Evolutionary conservation across 37 sponge, comb jelly and placozoan species (phyloP).

Genomic region (Agelas oroides): DNA sequence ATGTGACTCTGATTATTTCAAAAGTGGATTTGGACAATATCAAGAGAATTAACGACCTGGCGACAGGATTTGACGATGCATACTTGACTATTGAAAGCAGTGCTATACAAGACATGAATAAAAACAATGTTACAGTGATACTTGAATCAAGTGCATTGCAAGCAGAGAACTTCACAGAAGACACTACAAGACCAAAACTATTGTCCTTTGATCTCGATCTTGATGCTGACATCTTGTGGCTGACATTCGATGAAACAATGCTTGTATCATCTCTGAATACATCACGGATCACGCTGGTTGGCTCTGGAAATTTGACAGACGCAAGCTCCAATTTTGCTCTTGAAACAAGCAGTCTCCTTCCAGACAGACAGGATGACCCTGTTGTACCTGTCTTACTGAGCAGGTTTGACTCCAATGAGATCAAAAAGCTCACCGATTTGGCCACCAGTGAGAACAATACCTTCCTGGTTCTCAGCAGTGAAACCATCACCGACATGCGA

Average conservation of each 20-base stretch:
- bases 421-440: slow-evolving; percentile 75
- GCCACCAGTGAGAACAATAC: slow-evolving; percentile 73
- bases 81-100: slow-evolving; percentile 35
- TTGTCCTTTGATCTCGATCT: slow-evolving; percentile 75
- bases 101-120: slow-evolving; percentile 79
- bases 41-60: slow-evolving; percentile 77
- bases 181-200: slow-evolving; percentile 69
- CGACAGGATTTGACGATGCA: slow-evolving; percentile 62
- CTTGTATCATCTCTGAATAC: slow-evolving; percentile 45
- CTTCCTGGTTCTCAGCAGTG: slow-evolving; percentile 53
- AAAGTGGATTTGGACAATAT: slow-evolving; percentile 77
- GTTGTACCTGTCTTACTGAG: slow-evolving; percentile 67
- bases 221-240: slow-evolving; percentile 65
- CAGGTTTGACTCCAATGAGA: slow-evolving; percentile 78
- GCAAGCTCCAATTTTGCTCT: slow-evolving; percentile 40
- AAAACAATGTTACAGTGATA: slow-evolving; percentile 61
- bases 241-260: slow-evolving; percentile 86
- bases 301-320: not conserved
- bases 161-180: slow-evolving; percentile 67
- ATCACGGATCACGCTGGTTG: slow-evolving; percentile 48
- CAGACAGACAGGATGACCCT: slow-evolving; percentile 68
- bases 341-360: slow-evolving; percentile 35
- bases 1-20: slow-evolving; percentile 50
- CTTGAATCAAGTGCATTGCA: slow-evolving; percentile 43
- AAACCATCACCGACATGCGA: slow-evolving; percentile 82